These are phyloP conservation scores for Echinops telfairi DNA, from an alignment of 2,113 vertebrate genomes.

Conservation along the genomic window DNA sequence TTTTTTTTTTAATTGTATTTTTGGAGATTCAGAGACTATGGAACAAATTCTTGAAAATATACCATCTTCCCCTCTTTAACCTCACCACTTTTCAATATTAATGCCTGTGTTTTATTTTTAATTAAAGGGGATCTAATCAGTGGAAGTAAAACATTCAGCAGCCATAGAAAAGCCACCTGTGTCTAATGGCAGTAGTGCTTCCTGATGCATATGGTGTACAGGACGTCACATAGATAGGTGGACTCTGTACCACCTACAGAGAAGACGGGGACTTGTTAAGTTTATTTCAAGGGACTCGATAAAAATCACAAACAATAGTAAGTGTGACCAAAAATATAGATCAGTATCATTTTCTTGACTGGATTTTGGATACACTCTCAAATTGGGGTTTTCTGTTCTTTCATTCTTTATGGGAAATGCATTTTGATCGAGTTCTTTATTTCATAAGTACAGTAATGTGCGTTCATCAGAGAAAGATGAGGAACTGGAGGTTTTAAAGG, in stretches of 20 bases:
- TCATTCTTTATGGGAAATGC: not conserved
- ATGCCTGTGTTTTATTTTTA: slow-evolving; percentile 5
- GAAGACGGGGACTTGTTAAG: not conserved
- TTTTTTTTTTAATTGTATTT: not conserved
- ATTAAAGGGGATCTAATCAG: slow-evolving; percentile 46
- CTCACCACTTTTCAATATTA: slow-evolving; percentile 34
- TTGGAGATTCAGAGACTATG: not conserved
- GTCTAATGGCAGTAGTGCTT: not conserved
- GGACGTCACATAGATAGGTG: too few species aligned
- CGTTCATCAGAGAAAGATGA: not conserved
- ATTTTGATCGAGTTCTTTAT: not conserved
- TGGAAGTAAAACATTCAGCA: slow-evolving; percentile 48
- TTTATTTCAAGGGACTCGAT: not conserved
- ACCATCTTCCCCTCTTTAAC: slow-evolving; percentile 1
- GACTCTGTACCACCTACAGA: not conserved
- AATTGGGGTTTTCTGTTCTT: not conserved
- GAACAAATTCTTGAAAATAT: not conserved
- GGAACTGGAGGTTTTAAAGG: not conserved
- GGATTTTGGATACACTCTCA: not conserved
- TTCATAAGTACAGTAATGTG: not conserved
- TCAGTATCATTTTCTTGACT: not conserved
- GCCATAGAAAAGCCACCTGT: not conserved
- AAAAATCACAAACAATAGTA: not conserved
- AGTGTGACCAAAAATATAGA: not conserved
- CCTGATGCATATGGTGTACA: not conserved